Percentiles rank a stretch among this genome's conserved stretches.
These are phyloP conservation scores for Grallaria varia DNA, from an alignment of 2,113 vertebrate genomes.

Conservation along the genomic window DNA sequence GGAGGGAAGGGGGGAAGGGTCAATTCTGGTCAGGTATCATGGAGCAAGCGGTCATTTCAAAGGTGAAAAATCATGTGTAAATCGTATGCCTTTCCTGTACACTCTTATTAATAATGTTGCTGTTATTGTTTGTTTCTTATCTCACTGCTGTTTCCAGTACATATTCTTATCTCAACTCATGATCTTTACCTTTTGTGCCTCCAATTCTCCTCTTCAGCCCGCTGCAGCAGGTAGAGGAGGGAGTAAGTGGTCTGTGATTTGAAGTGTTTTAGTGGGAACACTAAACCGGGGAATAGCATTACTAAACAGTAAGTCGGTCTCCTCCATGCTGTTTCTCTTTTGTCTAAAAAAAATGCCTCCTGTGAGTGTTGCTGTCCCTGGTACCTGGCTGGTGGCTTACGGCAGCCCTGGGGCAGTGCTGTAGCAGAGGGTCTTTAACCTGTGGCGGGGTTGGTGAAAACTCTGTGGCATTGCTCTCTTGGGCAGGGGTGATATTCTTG, in stretches of 20 bases:
- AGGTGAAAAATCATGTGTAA: accelerated
- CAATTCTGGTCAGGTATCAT: not conserved
- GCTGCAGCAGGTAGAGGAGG: not conserved
- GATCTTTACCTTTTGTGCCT: not conserved
- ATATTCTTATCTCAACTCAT: not conserved
- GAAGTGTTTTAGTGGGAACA: not conserved
- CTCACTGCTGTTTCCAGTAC: not conserved
- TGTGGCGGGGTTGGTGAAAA: not conserved
- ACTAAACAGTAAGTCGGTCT: not conserved
- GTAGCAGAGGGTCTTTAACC: not conserved
- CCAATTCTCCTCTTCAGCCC: not conserved
- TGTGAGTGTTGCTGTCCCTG: not conserved
- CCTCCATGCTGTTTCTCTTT: not conserved
- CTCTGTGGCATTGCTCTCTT: not conserved
- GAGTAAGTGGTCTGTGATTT: not conserved
- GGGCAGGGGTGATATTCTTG: not conserved
- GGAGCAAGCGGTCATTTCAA: accelerated
- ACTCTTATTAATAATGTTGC: not conserved
- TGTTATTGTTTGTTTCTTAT: not conserved
- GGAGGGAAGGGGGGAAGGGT: too few relatives aligned
- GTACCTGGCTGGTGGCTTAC: not conserved
- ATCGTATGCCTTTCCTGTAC: not conserved
- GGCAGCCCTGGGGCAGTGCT: not conserved
- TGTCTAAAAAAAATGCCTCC: not conserved
- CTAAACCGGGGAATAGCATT: not conserved